Percentiles rank a stretch among this genome's conserved stretches.
Evolutionary conservation across 2,113 vertebrate species (phyloP).

Genomic region (Panurus biarmicus): DNA sequence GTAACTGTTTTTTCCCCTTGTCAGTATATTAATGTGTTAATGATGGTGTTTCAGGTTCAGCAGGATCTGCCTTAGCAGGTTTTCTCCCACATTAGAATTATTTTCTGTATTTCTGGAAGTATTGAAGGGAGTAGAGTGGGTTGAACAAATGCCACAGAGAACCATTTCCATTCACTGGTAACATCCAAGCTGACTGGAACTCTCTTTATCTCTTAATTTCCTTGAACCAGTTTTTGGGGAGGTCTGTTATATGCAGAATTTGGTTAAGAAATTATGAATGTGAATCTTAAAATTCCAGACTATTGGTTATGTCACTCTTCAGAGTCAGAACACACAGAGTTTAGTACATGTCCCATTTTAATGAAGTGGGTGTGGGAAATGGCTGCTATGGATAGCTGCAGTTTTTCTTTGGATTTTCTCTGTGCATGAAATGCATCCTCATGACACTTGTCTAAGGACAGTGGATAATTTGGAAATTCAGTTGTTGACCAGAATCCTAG

Average conservation of each 20-base stretch:
- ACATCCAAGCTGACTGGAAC: background rate
- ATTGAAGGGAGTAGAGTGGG: background rate
- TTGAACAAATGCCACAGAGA: background rate
- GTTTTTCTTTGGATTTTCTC: background rate
- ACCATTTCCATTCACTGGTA: background rate
- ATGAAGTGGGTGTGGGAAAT: background rate
- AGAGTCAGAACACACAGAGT: background rate
- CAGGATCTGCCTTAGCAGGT: background rate
- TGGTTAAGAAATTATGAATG: background rate
- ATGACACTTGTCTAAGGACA: background rate
- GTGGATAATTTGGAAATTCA: background rate
- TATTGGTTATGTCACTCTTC: background rate
- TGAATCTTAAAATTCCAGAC: background rate
- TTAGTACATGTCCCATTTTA: background rate
- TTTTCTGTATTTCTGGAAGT: background rate
- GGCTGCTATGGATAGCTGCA: background rate
- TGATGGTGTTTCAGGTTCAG: background rate
- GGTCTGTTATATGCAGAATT: background rate
- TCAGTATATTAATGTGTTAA: background rate
- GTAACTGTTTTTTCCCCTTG: background rate
- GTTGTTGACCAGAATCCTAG: background rate
- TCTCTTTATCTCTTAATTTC: background rate
- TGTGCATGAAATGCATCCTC: background rate
- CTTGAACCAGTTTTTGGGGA: background rate
- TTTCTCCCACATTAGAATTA: background rate